phyloP scores from a whole-genome alignment of 2,113 vertebrate species.

The Sylvilagus bachmani region DNA sequence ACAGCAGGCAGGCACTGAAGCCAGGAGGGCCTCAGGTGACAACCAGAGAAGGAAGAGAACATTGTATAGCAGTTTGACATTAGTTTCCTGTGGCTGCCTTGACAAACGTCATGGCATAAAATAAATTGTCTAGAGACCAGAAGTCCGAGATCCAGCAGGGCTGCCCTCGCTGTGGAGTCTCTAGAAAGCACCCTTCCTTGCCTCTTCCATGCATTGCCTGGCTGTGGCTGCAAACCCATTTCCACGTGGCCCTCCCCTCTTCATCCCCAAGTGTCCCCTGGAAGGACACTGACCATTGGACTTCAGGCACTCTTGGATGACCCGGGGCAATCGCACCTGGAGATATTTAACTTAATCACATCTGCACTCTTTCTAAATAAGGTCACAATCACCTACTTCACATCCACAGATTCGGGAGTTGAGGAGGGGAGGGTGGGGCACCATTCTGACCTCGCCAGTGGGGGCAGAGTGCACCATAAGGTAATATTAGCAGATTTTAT shows the following conservation, averaged over 20 bases:
- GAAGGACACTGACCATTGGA: not conserved
- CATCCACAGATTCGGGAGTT: not conserved
- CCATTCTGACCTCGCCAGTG: not conserved
- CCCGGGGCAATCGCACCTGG: not conserved
- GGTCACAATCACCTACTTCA: not conserved
- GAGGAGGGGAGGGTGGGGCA: not conserved
- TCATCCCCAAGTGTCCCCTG: not conserved
- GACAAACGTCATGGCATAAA: not conserved
- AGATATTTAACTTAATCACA: not conserved
- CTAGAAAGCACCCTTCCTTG: not conserved
- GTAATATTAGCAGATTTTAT: not conserved
- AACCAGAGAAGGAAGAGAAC: not conserved
- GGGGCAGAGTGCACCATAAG: not conserved
- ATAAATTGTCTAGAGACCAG: not conserved
- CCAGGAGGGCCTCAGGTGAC: not conserved
- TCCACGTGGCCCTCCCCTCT: not conserved
- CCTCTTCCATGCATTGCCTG: not conserved
- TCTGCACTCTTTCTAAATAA: not conserved
- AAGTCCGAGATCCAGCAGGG: not conserved
- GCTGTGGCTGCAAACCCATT: not conserved
- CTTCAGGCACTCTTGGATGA: not conserved
- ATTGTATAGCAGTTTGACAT: not conserved
- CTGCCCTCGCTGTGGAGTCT: fast-evolving
- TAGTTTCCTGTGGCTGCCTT: not conserved
- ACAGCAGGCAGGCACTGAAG: not conserved